phyloP scores from a whole-genome alignment of 2,113 vertebrate genomes.

The Merops nubicus region DNA sequence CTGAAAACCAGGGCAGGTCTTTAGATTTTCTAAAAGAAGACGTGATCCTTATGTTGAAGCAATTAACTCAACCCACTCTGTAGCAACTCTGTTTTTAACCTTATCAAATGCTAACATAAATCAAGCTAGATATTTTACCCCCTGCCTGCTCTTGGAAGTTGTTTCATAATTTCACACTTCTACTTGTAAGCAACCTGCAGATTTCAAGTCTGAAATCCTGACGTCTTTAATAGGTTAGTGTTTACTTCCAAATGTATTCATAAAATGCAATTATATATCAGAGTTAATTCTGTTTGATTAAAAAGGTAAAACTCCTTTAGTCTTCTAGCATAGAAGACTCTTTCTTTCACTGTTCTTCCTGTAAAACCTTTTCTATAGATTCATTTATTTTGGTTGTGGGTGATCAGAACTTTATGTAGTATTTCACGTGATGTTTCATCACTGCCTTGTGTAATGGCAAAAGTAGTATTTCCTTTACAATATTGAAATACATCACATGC shows the following conservation, averaged over 20 bases:
- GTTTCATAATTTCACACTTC: not conserved
- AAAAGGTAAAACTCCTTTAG: not conserved
- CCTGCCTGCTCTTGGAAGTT: not conserved
- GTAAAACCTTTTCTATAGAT: not conserved
- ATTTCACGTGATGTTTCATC: not conserved
- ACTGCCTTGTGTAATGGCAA: not conserved
- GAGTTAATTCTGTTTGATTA: not conserved
- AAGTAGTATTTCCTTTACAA: not conserved
- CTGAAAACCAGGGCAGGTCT: not conserved
- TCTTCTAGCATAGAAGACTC: not conserved
- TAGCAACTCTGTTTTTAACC: not conserved
- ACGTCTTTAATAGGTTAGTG: not conserved
- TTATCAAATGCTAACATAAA: not conserved
- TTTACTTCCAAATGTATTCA: not conserved
- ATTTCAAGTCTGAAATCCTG: not conserved
- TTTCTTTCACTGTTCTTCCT: not conserved
- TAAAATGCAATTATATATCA: not conserved
- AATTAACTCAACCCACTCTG: not conserved
- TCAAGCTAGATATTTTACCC: not conserved
- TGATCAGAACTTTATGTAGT: not conserved
- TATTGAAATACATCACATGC: not conserved
- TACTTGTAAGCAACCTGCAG: not conserved
- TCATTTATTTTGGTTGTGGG: not conserved
- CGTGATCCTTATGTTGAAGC: not conserved
- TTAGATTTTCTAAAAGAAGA: not conserved